phyloP scores from a whole-genome alignment of 1,140 invertebrate genomes.

The Cyrtorhinus lividipennis region DNA sequence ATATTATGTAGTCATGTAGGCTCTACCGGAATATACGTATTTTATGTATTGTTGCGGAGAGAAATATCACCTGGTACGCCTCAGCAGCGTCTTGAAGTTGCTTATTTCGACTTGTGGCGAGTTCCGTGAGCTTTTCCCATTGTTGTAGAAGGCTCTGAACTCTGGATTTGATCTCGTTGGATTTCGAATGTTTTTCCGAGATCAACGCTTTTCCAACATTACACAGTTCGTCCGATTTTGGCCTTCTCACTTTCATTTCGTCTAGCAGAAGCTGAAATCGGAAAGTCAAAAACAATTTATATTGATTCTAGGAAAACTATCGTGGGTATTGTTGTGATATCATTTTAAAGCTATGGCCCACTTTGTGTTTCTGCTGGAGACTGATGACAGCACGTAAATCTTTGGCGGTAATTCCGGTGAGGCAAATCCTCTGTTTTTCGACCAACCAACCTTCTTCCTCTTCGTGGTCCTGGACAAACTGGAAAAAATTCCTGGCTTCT shows the following conservation, averaged over 20 bases:
- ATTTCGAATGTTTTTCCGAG: conserved; percentile 56
- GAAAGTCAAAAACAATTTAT: neutral
- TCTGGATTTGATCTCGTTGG: conserved; percentile 57
- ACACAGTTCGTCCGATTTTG: conserved; percentile 62
- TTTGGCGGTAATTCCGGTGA: conserved; percentile 78
- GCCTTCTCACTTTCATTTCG: conserved; percentile 74
- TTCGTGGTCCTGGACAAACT: conserved; percentile 87
- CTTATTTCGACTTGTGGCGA: conserved; percentile 66
- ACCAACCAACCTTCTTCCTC: conserved; percentile 87
- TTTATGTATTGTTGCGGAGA: no score
- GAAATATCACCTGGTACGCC: conserved; percentile 77
- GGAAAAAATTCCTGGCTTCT: conserved; percentile 83
- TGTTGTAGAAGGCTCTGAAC: conserved; percentile 68
- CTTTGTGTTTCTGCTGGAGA: conserved; percentile 88
- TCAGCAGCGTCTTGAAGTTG: conserved; percentile 87
- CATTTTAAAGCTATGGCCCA: no score
- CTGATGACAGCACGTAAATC: conserved; percentile 80
- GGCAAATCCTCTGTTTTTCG: conserved; percentile 83
- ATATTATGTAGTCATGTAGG: no score
- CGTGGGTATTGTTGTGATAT: no score
- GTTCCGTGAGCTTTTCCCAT: conserved; percentile 70
- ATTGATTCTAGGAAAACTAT: no score
- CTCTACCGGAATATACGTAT: no score
- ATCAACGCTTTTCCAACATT: conserved; percentile 59
- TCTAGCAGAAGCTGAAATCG: conserved; percentile 65